A percentile compares a stretch with the other conserved stretches of the same genome.
phyloP scores from a whole-genome alignment of 1,140 invertebrate genomes.

The Drosophila gunungcola region DNA sequence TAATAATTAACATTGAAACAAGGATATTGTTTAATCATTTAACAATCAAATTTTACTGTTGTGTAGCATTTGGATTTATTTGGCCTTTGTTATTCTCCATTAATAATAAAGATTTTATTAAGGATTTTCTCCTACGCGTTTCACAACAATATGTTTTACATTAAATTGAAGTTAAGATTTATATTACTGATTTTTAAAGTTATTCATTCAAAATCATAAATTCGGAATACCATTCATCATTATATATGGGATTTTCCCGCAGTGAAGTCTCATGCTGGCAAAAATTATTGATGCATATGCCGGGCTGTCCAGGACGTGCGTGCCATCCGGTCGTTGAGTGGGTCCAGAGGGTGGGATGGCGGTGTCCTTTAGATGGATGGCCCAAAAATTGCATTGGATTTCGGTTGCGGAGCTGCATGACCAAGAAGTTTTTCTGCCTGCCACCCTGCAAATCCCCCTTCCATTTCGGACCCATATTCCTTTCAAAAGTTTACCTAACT shows the following conservation, averaged over 20 bases:
- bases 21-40: neutral
- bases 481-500: slow-evolving; percentile 61
- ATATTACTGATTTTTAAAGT: neutral
- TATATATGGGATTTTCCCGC: neutral
- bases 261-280: slow-evolving; percentile 33
- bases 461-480: slow-evolving; percentile 1
- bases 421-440: slow-evolving; percentile 34
- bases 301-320: slow-evolving; percentile 41
- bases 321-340: slow-evolving; percentile 33
- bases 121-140: no score
- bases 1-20: no score
- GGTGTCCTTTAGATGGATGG: slow-evolving; percentile 34
- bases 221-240: neutral
- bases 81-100: no score
- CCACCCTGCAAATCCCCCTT: slow-evolving; percentile 3
- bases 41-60: neutral
- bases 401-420: slow-evolving; percentile 38
- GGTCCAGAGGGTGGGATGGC: slow-evolving; percentile 8
- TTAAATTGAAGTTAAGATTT: no score
- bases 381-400: slow-evolving; percentile 46
- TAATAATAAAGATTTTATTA: no score
- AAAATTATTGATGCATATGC: slow-evolving; percentile 70
- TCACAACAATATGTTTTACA: no score
- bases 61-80: no score
- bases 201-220: neutral